Base-by-base conservation (phyloP, 2,888 invertebrate genomes). In the Limulus polyphemus region DNA sequence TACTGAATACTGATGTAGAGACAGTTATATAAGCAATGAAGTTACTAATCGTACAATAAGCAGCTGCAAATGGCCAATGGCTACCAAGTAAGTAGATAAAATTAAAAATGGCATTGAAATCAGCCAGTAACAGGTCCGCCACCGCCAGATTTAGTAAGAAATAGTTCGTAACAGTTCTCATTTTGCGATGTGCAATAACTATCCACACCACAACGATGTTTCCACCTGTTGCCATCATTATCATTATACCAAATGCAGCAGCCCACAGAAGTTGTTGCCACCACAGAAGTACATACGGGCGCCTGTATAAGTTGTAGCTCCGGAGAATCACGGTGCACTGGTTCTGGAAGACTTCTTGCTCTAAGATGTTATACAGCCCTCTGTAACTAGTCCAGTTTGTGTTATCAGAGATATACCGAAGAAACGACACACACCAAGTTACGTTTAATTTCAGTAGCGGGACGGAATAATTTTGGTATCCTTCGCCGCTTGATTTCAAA, bases 131-230 rank as follows among this genome's bases (percentile, higher is more conserved):
- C 12, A 65, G 55, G 55, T 65, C 65, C n/a, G 65, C 59, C n/a
- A 64, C 56, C 7, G 65, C 61, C 14, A 65, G 56, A 57, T 65
- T 65, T 49, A 65, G 55, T n/a, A 65, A 62, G 47, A 65, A 65
- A 54, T 58, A 62, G 51, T 65, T 65, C 50, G 65, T 65, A 7
- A 65, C 65, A 1, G 61, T 65, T 16, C 65, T 48, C 65, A 65
- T 65, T 14, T 58, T 49, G 10, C 62, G 57, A 51, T 65, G 59
- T 14, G 62, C 62, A 47, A 80, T 65, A 4, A 94, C 90, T 71
- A 93, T 92, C 93, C 93, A 94, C 70, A 93, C 88, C 59, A 94
- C 93, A 66, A 92, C 88, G 54, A 86, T 82, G 73, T 94, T 94
- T 47, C 93, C 93, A 1, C 87, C 85, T 57, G 88, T 85, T 1